phyloP scores from a whole-genome alignment of 2,888 invertebrate species.

The Papilio elwesi region DNA sequence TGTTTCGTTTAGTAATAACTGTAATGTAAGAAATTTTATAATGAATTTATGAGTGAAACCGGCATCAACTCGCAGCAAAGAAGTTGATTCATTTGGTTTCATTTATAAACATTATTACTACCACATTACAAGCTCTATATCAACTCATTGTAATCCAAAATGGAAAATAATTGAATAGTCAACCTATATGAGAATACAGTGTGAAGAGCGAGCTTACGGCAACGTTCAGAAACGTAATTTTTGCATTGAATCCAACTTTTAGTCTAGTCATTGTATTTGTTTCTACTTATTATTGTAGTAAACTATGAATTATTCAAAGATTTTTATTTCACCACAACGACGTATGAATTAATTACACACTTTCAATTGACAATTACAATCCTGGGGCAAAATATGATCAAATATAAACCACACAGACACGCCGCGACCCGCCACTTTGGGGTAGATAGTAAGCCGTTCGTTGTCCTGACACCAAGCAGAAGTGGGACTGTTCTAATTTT shows the following conservation, averaged over 20 bases:
- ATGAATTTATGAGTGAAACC: slow-evolving; percentile 26
- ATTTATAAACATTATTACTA: slow-evolving; percentile 8
- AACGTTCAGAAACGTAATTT: not conserved
- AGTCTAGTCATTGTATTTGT: slow-evolving; percentile 58
- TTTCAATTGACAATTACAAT: no score
- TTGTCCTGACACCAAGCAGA: no score
- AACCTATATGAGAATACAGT: not conserved
- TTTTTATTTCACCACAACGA: slow-evolving; percentile 27
- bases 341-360: not conserved
- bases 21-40: slow-evolving; percentile 24
- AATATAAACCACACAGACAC: no score
- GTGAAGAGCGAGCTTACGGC: slow-evolving; percentile 19
- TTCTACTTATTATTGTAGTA: slow-evolving; percentile 70
- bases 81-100: not conserved
- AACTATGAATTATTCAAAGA: slow-evolving; percentile 44
- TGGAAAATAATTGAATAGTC: no score
- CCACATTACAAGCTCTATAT: slow-evolving; percentile 3
- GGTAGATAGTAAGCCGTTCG: no score
- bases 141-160: not conserved
- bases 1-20: slow-evolving; percentile 36
- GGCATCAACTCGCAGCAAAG: slow-evolving; percentile 14
- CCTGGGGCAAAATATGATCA: no score
- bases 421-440: no score
- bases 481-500: no score
- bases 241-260: slow-evolving; percentile 58